Conservation (phyloP, 2,888 invertebrate genomes). For the Ashinkailepas kermadecensis region DNA sequence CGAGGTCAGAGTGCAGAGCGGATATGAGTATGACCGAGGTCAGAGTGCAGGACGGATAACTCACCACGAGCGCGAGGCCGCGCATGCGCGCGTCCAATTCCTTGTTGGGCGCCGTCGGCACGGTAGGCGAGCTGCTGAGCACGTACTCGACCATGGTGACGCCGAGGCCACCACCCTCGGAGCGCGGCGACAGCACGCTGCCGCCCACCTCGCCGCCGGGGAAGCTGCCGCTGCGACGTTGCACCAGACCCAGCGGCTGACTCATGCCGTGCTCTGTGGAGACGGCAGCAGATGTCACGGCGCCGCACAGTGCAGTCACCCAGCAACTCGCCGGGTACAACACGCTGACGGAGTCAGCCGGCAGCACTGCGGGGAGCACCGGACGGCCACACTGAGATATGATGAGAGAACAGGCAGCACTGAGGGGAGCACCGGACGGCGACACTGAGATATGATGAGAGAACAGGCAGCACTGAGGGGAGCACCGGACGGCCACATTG, state of each 20-base stretch:
- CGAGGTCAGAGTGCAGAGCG: no score
- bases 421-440: no score
- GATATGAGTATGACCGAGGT: no score
- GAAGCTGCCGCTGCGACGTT: constrained; percentile 33
- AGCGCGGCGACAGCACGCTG: constrained; percentile 64
- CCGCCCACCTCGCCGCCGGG: constrained; percentile 36
- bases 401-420: no score
- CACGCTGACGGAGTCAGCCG: no score
- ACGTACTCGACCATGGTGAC: constrained; percentile 99
- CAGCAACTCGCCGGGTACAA: no score
- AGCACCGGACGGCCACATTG: no score
- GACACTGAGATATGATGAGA: no score
- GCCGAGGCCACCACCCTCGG: constrained; percentile 82
- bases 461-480: no score
- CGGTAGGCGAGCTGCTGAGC: constrained; percentile 79
- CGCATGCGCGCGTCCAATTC: constrained; percentile 61
- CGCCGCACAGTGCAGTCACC: no score
- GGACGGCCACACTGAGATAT: no score
- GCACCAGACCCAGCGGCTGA: constrained; percentile 7
- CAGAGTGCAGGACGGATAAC: background rate
- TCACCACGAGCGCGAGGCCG: constrained; percentile 50
- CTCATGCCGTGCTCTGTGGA: background rate
- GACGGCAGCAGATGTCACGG: background rate
- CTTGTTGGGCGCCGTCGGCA: constrained; percentile 45
- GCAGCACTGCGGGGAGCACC: no score